These are phyloP conservation scores for Vidua chalybeata DNA, from an alignment of 2,113 vertebrate genomes.

Conservation along the genomic window DNA sequence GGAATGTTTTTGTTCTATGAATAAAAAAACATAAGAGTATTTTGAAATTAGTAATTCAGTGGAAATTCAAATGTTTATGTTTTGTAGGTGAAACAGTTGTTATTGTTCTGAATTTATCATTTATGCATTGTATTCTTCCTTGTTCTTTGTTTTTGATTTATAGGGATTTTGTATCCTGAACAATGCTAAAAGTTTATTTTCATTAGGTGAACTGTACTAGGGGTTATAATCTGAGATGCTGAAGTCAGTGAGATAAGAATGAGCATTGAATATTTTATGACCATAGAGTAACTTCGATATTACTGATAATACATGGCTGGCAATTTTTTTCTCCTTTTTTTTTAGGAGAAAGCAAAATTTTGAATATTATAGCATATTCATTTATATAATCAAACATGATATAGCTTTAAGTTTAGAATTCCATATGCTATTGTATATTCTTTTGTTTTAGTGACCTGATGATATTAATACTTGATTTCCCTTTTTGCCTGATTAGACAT, in stretches of 20 bases:
- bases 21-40: background rate
- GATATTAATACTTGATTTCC: background rate
- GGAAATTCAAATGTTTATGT: background rate
- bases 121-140: background rate
- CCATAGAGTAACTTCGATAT: background rate
- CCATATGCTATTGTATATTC: background rate
- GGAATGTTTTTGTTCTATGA: background rate
- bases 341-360: background rate
- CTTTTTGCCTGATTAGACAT: conserved; percentile 66
- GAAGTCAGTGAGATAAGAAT: background rate
- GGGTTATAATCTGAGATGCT: background rate
- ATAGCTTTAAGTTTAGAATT: background rate
- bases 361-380: background rate
- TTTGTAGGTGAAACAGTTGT: background rate
- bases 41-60: background rate
- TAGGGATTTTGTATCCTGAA: background rate
- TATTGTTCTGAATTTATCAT: background rate
- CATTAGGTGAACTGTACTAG: background rate
- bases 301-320: background rate
- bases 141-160: background rate
- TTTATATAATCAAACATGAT: background rate
- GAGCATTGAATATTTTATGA: background rate
- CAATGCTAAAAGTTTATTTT: background rate
- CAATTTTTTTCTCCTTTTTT: background rate
- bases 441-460: background rate